Base-by-base conservation (phyloP, 2,113 vertebrate species). In the Microcebus lehilahytsara region DNA sequence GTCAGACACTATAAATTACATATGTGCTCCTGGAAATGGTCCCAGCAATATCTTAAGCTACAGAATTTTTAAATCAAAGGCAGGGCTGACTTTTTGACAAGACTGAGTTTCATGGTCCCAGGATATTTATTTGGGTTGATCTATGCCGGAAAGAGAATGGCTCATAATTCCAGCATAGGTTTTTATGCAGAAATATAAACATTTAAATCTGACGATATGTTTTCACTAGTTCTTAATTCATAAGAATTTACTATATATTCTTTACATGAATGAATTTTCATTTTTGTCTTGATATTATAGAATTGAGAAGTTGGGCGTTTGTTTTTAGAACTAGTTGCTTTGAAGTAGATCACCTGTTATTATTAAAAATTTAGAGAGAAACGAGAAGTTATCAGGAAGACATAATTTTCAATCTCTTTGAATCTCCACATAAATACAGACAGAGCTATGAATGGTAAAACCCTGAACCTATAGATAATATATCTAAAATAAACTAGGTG, bases 1-100 rank as follows among this genome's bases (percentile, higher is more conserved):
- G 69, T 78, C 85, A 85, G 75, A 69, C 66, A 71, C 30, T 84
- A 3, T 86, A 80, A 95, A 92, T 97, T 96, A 94, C 88, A n/a
- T 83, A 78, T 88, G 12, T 89, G 23, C 34, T 94, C 56, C 75
- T 97, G 86, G 93, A 96, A 89, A 74, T 34, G 27, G 67, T 75
- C 58, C 95, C 84, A 97, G 94, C 85, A 69, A 72, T 80, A 62
- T 71, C 56, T 88, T 75, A 92, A 95, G 64, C 85, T 84, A 2
- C 23, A 95, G 77, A 89, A 89, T 84, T 51, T 93, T 79, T 88
- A 78, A 85, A 85, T 96, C 22, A 89, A 93, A 93, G 62, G 34
- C 22, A 64, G 64, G 46, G 34, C 60, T 95, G 20, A 64, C 20
- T 75, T 92, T 22, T 91, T 66, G 74, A 66, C 42, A 80, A 75